Base-by-base conservation (phyloP, 2,113 vertebrate species). In the Pelodiscus sinensis region DNA sequence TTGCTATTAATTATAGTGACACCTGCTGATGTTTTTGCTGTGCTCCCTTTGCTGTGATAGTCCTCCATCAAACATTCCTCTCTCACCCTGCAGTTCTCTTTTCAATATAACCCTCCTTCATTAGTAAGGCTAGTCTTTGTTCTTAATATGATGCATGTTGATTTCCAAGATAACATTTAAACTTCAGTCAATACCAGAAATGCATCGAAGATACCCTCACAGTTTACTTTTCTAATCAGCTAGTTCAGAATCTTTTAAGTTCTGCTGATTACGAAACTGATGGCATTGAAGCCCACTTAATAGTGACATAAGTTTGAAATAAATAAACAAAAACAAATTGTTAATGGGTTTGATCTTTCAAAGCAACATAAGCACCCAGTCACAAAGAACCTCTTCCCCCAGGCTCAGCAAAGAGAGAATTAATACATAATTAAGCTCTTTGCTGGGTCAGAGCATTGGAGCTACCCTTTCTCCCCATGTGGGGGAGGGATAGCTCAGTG, bases 1-100 rank as follows among this genome's bases (percentile, higher is more conserved):
- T 78, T 88, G 80, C 65, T 90, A 84, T 44, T 52, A 94, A 94
- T 87, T 21, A 93, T 60, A 96, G 90, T 51, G 88, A 7, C 90
- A 95, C 29, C 58, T 88, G 86, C 75, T 65, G 85, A 68, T 35
- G 38, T 50, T 35, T 77, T 77, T 50, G 44, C 24, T 24, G 14
- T 24, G 24, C 22, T 13, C 38, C 38, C 22, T 77, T 54, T 54
- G 52, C 10, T 10, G 14, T 21, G 5, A 19, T 50, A 22, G 38
- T 77, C 12, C 14, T 77, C 50, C 13, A 25, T 25, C 73, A 77
- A 77, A 50, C 44, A 77, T 77, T 50, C 13, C 35, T 77, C 24
- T 44, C 24, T 22, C 24, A 50, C 24, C 7, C 22, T 50, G 22
- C 73, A 77, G 21, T 24, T 77, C 38, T 77, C 35, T 44, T 75